Evolutionary conservation across 2,888 invertebrate genomes (phyloP).

Genomic region (Crematogaster levior): DNA sequence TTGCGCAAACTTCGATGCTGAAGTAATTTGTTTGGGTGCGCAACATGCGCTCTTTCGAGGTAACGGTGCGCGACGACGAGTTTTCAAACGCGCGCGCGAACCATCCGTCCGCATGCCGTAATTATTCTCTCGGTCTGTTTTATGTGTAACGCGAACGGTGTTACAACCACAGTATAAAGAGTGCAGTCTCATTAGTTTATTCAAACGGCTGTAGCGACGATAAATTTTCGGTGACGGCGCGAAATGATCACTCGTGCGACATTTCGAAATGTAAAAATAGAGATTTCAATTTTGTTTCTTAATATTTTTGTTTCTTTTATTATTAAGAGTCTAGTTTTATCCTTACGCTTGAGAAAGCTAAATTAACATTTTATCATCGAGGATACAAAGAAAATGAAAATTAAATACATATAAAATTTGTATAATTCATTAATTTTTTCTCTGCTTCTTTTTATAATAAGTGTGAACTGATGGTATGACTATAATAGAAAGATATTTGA

Average conservation of each 20-base stretch:
- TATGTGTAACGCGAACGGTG: conserved; percentile 26
- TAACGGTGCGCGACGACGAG: conserved; percentile 41
- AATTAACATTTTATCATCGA: not conserved
- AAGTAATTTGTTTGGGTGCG: conserved; percentile 44
- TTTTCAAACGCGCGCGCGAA: conserved; percentile 32
- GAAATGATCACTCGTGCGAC: not conserved
- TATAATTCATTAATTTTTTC: not conserved
- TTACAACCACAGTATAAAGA: conserved; percentile 34
- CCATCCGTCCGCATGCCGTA: conserved; percentile 26
- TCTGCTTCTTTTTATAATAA: not conserved
- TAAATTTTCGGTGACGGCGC: not conserved
- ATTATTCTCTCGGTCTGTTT: conserved; percentile 43
- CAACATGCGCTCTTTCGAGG: conserved; percentile 25
- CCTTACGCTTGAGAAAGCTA: not conserved
- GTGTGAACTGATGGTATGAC: not conserved
- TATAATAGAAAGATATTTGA: not conserved
- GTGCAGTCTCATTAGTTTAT: conserved; percentile 40
- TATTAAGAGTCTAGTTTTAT: not conserved
- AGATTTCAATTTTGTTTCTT: no score
- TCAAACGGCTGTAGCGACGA: conserved; percentile 9
- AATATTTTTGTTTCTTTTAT: no score
- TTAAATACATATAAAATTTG: not conserved
- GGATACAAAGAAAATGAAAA: not conserved
- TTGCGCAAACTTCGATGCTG: conserved; percentile 37
- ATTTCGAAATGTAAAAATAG: not conserved